These are phyloP conservation scores for Albula glossodonta DNA, from an alignment of 2,113 vertebrate genomes.

Conservation along the genomic window DNA sequence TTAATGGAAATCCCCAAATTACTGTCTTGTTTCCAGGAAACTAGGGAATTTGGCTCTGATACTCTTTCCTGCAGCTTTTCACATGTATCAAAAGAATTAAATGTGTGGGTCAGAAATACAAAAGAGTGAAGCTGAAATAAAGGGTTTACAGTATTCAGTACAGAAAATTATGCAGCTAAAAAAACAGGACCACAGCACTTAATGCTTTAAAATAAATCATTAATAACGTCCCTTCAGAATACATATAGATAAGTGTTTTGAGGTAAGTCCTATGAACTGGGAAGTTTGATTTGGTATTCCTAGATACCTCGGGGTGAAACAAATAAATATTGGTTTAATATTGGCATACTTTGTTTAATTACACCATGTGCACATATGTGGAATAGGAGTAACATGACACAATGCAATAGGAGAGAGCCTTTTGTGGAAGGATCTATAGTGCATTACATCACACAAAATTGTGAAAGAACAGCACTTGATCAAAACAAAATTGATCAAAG, in stretches of 20 bases:
- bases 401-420: neutral
- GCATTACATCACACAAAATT: neutral
- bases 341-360: too few relatives aligned
- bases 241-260: too few relatives aligned
- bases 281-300: too few relatives aligned
- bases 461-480: neutral
- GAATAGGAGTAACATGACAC: neutral
- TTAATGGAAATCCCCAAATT: neutral
- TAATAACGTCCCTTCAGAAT: too few relatives aligned
- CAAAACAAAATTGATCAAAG: neutral
- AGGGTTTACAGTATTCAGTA: too few relatives aligned
- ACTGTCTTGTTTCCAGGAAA: neutral
- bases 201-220: too few relatives aligned
- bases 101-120: neutral
- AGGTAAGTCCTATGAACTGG: too few relatives aligned
- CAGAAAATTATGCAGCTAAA: too few relatives aligned
- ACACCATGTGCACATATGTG: neutral
- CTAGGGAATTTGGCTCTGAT: neutral
- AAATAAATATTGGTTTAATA: too few relatives aligned
- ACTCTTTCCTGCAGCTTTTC: neutral
- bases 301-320: too few relatives aligned
- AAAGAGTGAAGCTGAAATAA: too few relatives aligned
- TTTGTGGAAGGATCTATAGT: neutral
- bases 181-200: too few relatives aligned
- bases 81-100: neutral